A percentile compares a stretch with the other conserved stretches of the same genome.
Evolutionary conservation across 2,797 vertebrate genomes (phyloP).

Genomic region (Scleropages formosus): DNA sequence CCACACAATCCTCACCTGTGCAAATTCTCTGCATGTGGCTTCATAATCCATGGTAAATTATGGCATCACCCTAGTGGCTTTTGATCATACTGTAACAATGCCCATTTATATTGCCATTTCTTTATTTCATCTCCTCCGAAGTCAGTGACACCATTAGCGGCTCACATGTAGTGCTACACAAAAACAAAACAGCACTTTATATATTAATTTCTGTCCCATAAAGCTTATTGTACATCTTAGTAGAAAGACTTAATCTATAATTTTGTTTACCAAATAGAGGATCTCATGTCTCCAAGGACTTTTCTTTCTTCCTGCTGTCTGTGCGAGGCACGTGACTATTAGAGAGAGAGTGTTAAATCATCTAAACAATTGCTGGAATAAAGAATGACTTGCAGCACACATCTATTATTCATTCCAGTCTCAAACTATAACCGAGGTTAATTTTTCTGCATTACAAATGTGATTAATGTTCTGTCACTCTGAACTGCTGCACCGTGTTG

Average conservation of each 20-base stretch:
- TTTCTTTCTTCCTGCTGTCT: neutral
- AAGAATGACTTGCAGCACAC: neutral
- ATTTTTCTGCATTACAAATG: conserved; percentile 5
- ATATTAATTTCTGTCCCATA: neutral
- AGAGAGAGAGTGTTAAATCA: conserved; percentile 12
- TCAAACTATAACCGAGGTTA: conserved; percentile 4
- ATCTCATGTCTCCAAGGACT: neutral
- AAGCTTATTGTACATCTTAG: neutral
- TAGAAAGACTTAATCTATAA: too few species aligned
- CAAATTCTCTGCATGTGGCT: too few species aligned
- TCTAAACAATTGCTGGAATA: neutral
- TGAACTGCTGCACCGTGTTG: too few species aligned
- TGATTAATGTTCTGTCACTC: too few species aligned
- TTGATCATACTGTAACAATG: too few species aligned
- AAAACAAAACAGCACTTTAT: neutral
- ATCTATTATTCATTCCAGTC: conserved; percentile 2
- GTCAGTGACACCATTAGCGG: too few species aligned
- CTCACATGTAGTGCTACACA: neutral
- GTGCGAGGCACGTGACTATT: conserved; percentile 20
- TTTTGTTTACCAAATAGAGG: neutral
- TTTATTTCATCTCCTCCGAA: too few species aligned
- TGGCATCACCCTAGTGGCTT: too few species aligned
- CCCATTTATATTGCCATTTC: too few species aligned
- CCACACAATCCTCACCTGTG: too few species aligned
- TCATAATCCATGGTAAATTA: too few species aligned